These are phyloP conservation scores for Eupleurogrammus muticus DNA, from an alignment of 2,797 vertebrate genomes.

Conservation along the genomic window DNA sequence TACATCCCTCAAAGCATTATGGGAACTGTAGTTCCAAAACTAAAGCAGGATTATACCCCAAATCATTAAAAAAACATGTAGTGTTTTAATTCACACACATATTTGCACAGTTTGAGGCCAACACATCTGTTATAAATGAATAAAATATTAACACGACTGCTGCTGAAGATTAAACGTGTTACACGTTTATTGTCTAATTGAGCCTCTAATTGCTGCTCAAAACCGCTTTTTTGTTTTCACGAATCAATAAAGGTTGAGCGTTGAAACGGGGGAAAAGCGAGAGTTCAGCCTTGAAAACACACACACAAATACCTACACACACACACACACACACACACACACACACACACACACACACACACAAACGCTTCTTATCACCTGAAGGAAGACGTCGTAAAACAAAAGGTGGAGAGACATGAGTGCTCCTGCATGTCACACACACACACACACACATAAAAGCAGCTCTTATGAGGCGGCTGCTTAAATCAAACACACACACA, in stretches of 20 bases:
- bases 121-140: no score
- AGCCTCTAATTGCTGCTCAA: constrained; percentile 16
- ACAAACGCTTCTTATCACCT: constrained; percentile 33
- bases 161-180: no score
- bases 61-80: no score
- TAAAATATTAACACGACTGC: no score
- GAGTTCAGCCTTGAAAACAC: constrained; percentile 29
- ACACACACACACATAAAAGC: constrained; percentile 44
- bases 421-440: constrained; percentile 14
- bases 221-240: background rate
- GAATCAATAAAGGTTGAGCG: constrained; percentile 13
- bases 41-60: no score
- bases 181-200: constrained; percentile 2
- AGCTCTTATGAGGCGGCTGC: constrained; percentile 33
- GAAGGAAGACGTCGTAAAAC: constrained; percentile 53
- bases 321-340: background rate
- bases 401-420: constrained; percentile 39
- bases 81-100: no score
- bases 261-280: constrained; percentile 13
- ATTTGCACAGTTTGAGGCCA: no score
- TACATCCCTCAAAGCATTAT: no score
- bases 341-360: no score
- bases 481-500: constrained; percentile 45
- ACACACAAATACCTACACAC: no score
- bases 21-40: no score